phyloP scores from a whole-genome alignment of 2,888 invertebrate genomes.

The Melipona beecheii region DNA sequence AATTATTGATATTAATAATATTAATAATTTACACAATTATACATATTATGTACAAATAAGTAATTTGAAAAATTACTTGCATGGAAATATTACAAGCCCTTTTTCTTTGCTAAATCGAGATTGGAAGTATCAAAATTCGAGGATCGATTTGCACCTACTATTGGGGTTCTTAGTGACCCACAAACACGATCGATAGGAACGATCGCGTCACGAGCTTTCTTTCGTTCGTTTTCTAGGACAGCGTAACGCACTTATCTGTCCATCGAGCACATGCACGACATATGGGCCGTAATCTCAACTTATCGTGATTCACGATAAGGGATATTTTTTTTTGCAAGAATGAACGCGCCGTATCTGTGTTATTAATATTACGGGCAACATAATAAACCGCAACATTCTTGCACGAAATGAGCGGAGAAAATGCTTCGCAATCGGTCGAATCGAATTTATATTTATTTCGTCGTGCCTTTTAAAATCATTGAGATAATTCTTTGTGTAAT shows the following conservation, averaged over 20 bases:
- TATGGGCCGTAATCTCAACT: conserved; percentile 77
- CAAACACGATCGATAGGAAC: conserved; percentile 12
- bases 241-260: conserved; percentile 64
- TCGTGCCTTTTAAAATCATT: not conserved
- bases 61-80: no score
- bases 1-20: no score
- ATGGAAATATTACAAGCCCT: no score
- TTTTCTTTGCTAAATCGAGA: no score
- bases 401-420: not conserved
- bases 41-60: no score
- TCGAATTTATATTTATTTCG: no score
- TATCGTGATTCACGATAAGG: conserved; percentile 75
- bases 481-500: fast-evolving
- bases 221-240: conserved; percentile 62
- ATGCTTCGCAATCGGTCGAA: not conserved
- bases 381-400: conserved; percentile 17
- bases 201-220: conserved; percentile 13
- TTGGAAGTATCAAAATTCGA: no score
- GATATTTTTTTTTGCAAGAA: conserved; percentile 65
- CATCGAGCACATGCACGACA: conserved; percentile 72
- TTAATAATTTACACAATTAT: no score
- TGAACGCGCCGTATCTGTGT: conserved; percentile 61
- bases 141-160: not conserved
- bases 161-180: conserved; percentile 4
- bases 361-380: conserved; percentile 56